These are phyloP conservation scores for Cochlearius cochlearius DNA, from an alignment of 2,113 vertebrate species.

Conservation along the genomic window DNA sequence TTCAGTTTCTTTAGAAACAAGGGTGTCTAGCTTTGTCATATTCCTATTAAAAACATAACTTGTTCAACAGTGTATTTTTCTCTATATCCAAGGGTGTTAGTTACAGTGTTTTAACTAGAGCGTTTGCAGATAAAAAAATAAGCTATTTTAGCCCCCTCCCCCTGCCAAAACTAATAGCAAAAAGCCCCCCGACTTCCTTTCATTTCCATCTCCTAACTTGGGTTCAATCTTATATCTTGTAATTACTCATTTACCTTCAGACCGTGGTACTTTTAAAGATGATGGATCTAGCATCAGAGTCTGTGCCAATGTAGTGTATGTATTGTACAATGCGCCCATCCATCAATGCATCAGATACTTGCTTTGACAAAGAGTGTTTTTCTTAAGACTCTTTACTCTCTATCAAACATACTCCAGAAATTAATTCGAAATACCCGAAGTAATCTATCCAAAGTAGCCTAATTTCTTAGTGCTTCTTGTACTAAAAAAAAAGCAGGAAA, in stretches of 20 bases:
- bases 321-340: fast-evolving
- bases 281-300: background rate
- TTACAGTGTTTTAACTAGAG: background rate
- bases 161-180: background rate
- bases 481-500: background rate
- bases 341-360: background rate
- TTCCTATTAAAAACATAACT: background rate
- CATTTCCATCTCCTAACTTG: background rate
- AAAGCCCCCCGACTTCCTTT: background rate
- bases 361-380: background rate
- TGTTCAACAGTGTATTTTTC: background rate
- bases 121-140: background rate
- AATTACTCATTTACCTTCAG: background rate
- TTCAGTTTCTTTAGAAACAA: background rate
- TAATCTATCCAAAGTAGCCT: background rate
- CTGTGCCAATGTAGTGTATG: background rate
- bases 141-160: background rate
- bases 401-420: background rate
- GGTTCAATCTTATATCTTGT: background rate
- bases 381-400: background rate
- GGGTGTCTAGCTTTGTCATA: background rate
- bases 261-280: background rate
- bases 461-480: background rate
- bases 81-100: background rate
- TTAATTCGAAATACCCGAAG: background rate